A percentile compares a stretch with the other conserved stretches of the same genome.
phyloP scores from a whole-genome alignment of 2,113 vertebrate genomes.

The Psammodynastes pulverulentus region DNA sequence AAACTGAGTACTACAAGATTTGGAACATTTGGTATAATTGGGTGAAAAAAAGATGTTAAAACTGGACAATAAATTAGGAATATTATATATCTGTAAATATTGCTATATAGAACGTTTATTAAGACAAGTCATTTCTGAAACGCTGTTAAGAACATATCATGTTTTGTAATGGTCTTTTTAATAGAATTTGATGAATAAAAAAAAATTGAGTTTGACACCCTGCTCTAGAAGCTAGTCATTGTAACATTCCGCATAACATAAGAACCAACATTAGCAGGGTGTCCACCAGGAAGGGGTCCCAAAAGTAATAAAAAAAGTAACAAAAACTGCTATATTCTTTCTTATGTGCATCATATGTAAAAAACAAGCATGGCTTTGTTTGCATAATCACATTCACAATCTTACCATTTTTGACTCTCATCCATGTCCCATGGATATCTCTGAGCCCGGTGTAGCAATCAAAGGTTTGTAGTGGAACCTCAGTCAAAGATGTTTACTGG shows the following conservation, averaged over 20 bases:
- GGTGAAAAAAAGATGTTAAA: no score
- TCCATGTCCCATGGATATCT: background rate
- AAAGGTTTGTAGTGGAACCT: background rate
- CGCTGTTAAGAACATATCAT: no score
- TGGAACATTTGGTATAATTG: no score
- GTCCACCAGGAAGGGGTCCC: background rate
- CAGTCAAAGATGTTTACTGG: background rate
- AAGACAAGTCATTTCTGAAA: no score
- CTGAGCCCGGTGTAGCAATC: background rate
- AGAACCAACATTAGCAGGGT: background rate
- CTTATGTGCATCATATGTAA: background rate
- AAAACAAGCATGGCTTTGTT: background rate
- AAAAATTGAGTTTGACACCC: no score
- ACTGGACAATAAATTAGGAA: no score
- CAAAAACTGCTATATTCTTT: background rate
- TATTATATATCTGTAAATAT: no score
- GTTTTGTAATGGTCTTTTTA: no score
- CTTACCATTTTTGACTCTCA: background rate
- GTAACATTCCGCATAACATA: background rate
- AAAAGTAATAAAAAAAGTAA: background rate
- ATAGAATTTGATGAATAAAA: no score
- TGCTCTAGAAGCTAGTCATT: no score
- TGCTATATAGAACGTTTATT: no score
- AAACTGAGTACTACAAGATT: no score
- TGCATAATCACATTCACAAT: background rate